Percentiles rank a stretch among this genome's conserved stretches.
phyloP scores from a whole-genome alignment of 2,888 invertebrate genomes.

The Rapana venosa region DNA sequence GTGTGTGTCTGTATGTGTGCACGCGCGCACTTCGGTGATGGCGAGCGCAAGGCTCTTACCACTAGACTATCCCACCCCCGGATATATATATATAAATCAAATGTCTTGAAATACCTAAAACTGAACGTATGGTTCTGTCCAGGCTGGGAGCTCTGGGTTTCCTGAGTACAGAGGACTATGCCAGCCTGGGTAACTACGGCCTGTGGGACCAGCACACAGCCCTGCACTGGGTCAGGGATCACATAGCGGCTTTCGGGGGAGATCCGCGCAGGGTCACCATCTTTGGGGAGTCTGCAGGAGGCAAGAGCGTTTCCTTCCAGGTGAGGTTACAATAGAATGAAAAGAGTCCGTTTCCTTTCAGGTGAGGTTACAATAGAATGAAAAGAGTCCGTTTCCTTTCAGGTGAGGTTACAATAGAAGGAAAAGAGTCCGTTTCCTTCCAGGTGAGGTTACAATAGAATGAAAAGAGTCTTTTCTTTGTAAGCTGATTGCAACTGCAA shows the following conservation, averaged over 20 bases:
- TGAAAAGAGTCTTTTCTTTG: too few relatives aligned
- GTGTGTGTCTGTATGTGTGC: too few relatives aligned
- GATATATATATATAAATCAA: too few relatives aligned
- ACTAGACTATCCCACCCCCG: too few relatives aligned
- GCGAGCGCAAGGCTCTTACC: too few relatives aligned
- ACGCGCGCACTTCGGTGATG: too few relatives aligned
- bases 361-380: too few relatives aligned
- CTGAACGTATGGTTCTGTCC: neutral
- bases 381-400: too few relatives aligned
- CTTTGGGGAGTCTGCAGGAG: constrained; percentile 26
- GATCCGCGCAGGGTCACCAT: neutral
- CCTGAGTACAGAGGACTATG: constrained; percentile 9
- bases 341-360: too few relatives aligned
- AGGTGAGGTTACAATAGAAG: too few relatives aligned
- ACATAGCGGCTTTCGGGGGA: constrained; percentile 25
- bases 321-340: neutral
- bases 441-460: constrained; percentile 8
- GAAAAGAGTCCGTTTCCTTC: constrained; percentile 10
- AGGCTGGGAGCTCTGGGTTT: constrained; percentile 18
- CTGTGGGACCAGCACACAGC: constrained; percentile 35
- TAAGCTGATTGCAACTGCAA: too few relatives aligned
- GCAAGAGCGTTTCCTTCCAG: constrained; percentile 17
- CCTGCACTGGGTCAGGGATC: neutral
- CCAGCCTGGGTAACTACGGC: neutral
- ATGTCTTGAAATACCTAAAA: too few relatives aligned